A percentile compares a stretch with the other conserved stretches of the same genome.
Evolutionary conservation across 2,888 invertebrate species (phyloP).

Genomic region (Melanchra persicariae): DNA sequence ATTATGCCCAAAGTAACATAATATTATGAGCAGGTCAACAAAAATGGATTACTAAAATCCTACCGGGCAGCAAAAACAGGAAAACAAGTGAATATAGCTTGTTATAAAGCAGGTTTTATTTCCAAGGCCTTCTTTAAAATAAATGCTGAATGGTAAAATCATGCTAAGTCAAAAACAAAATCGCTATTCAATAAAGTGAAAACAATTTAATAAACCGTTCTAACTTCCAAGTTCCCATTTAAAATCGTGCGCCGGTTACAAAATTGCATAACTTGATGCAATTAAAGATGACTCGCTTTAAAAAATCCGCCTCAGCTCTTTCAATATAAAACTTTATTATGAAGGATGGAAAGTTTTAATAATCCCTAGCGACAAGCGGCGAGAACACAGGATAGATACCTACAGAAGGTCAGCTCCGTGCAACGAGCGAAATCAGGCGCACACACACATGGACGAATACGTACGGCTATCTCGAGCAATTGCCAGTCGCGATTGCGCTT

Average conservation of each 20-base stretch:
- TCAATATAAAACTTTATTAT: constrained; percentile 78
- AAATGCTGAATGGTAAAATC: neutral
- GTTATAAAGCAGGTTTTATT: too few relatives aligned
- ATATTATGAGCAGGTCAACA: too few relatives aligned
- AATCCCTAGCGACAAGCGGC: constrained; percentile 77
- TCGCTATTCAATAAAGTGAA: constrained; percentile 3
- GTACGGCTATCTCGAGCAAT: neutral
- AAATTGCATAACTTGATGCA: constrained; percentile 74
- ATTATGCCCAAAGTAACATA: too few relatives aligned
- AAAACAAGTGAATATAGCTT: too few relatives aligned
- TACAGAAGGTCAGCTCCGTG: constrained; percentile 7
- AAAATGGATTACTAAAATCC: too few relatives aligned
- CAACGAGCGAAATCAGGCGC: neutral
- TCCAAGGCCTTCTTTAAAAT: too few relatives aligned
- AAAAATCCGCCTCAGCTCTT: constrained; percentile 74
- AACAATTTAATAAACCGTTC: constrained; percentile 46
- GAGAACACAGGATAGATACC: constrained; percentile 43
- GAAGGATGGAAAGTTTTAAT: constrained; percentile 83
- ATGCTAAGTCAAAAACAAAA: constrained; percentile 24
- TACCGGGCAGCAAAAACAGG: rapidly evolving
- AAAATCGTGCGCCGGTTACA: constrained; percentile 60
- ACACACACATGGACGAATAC: too few relatives aligned
- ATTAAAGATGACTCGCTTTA: constrained; percentile 72
- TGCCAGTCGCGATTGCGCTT: neutral
- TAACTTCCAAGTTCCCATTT: constrained; percentile 55